Percentiles rank a stretch among this genome's conserved stretches.
phyloP scores from a whole-genome alignment of 2,113 vertebrate species.

The Uria lomvia region DNA sequence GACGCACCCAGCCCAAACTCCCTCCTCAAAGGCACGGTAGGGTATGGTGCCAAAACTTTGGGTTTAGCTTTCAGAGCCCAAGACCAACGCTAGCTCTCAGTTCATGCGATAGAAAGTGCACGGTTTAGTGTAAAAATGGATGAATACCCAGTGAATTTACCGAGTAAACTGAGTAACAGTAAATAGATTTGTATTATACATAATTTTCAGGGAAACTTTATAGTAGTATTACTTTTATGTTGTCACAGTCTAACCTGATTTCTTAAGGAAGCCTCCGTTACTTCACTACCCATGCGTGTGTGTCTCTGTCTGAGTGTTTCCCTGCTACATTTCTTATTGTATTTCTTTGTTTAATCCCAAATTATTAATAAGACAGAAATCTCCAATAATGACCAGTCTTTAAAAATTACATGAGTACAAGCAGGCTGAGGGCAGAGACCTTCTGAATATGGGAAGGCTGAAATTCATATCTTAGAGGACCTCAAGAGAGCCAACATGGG shows the following conservation, averaged over 20 bases:
- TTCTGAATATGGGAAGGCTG: background rate
- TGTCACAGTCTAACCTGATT: background rate
- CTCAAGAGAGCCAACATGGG: rapidly evolving
- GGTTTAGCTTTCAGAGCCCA: background rate
- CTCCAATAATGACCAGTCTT: background rate
- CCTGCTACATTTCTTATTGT: background rate
- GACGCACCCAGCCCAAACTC: background rate
- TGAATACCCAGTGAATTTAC: background rate
- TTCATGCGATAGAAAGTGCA: background rate
- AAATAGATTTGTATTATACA: background rate
- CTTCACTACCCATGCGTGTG: background rate
- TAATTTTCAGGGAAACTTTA: background rate
- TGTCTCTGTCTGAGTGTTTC: background rate
- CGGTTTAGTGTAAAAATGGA: background rate
- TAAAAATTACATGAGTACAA: background rate
- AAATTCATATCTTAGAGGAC: background rate
- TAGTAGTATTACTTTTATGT: background rate
- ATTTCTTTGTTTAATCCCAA: background rate
- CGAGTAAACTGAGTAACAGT: background rate
- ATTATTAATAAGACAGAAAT: background rate
- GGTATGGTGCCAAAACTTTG: rapidly evolving
- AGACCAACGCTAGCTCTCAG: background rate
- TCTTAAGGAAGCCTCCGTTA: background rate
- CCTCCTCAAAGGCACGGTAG: background rate
- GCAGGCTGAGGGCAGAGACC: background rate